Conservation (phyloP, 2,888 invertebrate genomes). For the Pseudococcus jackbeardsleyi region DNA sequence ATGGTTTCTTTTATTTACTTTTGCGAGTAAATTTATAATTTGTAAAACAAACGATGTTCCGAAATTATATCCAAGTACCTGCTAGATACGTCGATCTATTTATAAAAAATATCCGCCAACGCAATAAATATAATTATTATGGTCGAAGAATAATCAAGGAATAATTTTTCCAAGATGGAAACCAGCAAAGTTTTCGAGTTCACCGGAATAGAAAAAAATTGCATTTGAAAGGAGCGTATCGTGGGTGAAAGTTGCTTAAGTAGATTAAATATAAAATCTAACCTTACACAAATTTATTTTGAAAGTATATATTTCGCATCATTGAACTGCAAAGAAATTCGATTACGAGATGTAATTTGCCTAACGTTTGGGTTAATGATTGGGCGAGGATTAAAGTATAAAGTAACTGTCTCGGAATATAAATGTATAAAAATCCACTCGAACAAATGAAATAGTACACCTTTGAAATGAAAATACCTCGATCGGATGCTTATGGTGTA, state of each 20-base stretch:
- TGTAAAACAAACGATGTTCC: background rate
- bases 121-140: background rate
- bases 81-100: background rate
- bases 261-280: constrained; percentile 15
- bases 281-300: constrained; percentile 17
- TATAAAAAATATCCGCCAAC: background rate
- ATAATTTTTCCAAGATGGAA: background rate
- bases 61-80: background rate
- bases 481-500: background rate
- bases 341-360: constrained; percentile 30
- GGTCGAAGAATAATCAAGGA: background rate
- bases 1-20: background rate
- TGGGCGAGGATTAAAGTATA: constrained; percentile 17
- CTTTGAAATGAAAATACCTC: background rate
- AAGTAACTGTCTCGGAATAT: constrained; percentile 2
- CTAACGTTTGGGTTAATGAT: constrained; percentile 31
- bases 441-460: background rate
- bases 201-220: background rate
- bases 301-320: constrained; percentile 5
- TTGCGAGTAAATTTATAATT: background rate
- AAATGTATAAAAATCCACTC: constrained; percentile 7
- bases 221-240: background rate
- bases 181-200: background rate
- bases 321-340: constrained; percentile 17
- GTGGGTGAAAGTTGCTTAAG: background rate